Evolutionary conservation across 2,888 invertebrate species (phyloP).

Genomic region (Lottia gigantea): DNA sequence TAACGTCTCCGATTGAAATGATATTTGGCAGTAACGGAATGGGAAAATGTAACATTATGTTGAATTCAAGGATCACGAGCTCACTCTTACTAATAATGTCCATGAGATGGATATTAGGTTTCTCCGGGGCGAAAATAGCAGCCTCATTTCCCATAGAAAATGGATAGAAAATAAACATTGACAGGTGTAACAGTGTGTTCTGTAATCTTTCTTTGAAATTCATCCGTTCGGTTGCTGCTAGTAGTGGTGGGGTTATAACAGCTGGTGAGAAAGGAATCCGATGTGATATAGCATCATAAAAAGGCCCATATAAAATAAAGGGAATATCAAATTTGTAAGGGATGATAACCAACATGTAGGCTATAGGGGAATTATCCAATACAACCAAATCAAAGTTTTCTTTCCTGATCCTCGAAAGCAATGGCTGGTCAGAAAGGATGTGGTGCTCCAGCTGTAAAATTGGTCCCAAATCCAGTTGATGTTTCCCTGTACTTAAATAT

Average conservation of each 20-base stretch:
- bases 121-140: slow-evolving; percentile 29
- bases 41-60: slow-evolving; percentile 37
- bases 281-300: slow-evolving; percentile 17
- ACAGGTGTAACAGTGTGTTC: background rate
- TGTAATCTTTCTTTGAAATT: slow-evolving; percentile 9
- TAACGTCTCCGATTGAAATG: slow-evolving; percentile 36
- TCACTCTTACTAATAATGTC: slow-evolving; percentile 27
- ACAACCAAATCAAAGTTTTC: slow-evolving; percentile 26
- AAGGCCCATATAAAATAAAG: slow-evolving; percentile 22
- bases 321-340: slow-evolving; percentile 25
- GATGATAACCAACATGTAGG: slow-evolving; percentile 1
- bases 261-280: slow-evolving; percentile 23
- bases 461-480: background rate
- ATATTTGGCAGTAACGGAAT: slow-evolving; percentile 35
- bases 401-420: slow-evolving; percentile 15
- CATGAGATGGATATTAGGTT: slow-evolving; percentile 25
- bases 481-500: background rate
- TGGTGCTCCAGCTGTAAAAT: background rate
- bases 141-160: slow-evolving; percentile 27
- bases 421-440: slow-evolving; percentile 16
- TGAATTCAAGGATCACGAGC: slow-evolving; percentile 34
- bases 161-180: background rate
- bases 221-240: slow-evolving; percentile 13
- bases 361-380: slow-evolving; percentile 23
- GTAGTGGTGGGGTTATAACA: slow-evolving; percentile 13